These are phyloP conservation scores for Camponotus vicinus DNA, from an alignment of 1,140 invertebrate genomes.

Conservation along the genomic window DNA sequence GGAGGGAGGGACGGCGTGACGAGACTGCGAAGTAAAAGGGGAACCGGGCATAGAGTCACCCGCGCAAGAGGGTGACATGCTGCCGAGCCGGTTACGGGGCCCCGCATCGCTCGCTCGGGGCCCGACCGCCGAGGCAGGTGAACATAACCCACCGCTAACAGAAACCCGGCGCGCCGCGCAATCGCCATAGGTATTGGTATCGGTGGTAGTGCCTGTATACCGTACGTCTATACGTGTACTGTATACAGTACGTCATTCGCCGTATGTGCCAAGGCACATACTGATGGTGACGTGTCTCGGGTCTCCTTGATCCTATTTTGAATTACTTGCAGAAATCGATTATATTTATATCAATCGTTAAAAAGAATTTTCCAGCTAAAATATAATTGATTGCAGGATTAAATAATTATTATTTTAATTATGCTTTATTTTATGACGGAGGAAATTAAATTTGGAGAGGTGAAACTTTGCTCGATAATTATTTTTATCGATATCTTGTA, in stretches of 20 bases:
- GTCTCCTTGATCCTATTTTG: background rate
- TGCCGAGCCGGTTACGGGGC: slow-evolving; percentile 83
- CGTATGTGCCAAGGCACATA: slow-evolving; percentile 48
- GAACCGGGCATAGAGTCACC: slow-evolving; percentile 83
- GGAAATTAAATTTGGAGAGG: background rate
- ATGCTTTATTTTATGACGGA: background rate
- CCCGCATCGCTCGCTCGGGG: slow-evolving; percentile 65
- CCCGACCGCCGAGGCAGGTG: slow-evolving; percentile 79
- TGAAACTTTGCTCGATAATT: background rate
- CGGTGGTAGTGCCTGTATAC: slow-evolving; percentile 44
- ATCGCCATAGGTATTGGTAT: background rate
- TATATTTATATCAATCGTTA: background rate
- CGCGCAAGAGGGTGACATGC: slow-evolving; percentile 85
- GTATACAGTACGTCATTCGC: slow-evolving; percentile 45
- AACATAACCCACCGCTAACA: slow-evolving; percentile 79
- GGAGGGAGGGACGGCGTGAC: slow-evolving; percentile 83
- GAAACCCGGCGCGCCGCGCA: slow-evolving; percentile 67
- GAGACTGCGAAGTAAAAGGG: slow-evolving; percentile 83
- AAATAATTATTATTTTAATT: background rate
- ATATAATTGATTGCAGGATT: background rate
- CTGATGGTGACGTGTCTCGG: slow-evolving; percentile 60
- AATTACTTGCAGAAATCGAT: background rate
- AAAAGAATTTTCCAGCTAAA: background rate
- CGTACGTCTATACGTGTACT: slow-evolving; percentile 47
- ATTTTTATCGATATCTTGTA: background rate